Evolutionary conservation across 2,888 invertebrate genomes (phyloP).

Genomic region (Drosophila melanocephala): DNA sequence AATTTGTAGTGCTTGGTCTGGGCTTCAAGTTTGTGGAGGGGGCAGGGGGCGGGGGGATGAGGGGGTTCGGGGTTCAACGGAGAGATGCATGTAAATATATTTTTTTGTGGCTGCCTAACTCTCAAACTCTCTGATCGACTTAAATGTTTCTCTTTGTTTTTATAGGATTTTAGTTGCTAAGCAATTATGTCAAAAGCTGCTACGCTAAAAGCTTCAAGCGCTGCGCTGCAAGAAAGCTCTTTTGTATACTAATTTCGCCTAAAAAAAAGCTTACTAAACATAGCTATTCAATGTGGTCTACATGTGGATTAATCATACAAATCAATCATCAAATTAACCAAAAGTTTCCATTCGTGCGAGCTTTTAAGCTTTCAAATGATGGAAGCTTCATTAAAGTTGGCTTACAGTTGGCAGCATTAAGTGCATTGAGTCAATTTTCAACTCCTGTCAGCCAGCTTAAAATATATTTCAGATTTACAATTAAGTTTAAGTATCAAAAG

Average conservation of each 20-base stretch:
- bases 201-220: slow-evolving; percentile 73
- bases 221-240: slow-evolving; percentile 75
- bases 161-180: slow-evolving; percentile 85
- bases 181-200: slow-evolving; percentile 69
- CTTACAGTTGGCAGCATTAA: slow-evolving; percentile 16
- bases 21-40: not conserved
- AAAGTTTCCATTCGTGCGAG: slow-evolving; percentile 29
- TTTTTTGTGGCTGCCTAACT: slow-evolving; percentile 58
- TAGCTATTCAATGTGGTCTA: slow-evolving; percentile 80
- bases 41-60: not conserved
- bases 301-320: slow-evolving; percentile 74
- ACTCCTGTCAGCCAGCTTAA: slow-evolving; percentile 29
- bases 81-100: slow-evolving; percentile 59
- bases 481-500: slow-evolving; percentile 40
- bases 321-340: slow-evolving; percentile 58
- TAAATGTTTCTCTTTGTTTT: slow-evolving; percentile 80
- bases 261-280: slow-evolving; percentile 68
- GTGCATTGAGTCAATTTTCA: not conserved
- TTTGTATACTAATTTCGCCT: slow-evolving; percentile 82
- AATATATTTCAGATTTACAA: slow-evolving; percentile 40
- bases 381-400: slow-evolving; percentile 17
- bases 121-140: slow-evolving; percentile 60
- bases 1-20: slow-evolving; percentile 5
- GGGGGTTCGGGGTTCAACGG: slow-evolving; percentile 2
- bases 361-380: slow-evolving; percentile 22